Conservation (phyloP, 2,113 vertebrate genomes). For the Ciconia stormi region DNA sequence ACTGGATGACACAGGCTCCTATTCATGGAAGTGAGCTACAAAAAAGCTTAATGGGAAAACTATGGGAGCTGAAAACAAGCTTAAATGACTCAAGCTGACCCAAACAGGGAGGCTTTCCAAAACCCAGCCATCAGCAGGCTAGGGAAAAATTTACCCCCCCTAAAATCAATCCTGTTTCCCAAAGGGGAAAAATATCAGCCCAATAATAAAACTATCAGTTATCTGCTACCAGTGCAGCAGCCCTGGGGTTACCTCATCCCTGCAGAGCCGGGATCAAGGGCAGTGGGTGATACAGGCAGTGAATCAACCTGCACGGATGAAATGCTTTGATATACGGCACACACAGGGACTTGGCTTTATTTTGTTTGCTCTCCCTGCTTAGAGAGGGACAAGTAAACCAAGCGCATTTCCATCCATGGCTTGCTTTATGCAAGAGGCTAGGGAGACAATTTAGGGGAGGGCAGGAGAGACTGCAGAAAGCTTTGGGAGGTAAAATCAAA, state of each 20-base stretch:
- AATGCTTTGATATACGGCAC: neutral
- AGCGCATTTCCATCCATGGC: neutral
- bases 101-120: neutral
- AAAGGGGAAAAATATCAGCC: neutral
- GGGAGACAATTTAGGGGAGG: neutral
- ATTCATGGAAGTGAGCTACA: neutral
- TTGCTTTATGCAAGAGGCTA: neutral
- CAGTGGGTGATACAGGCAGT: neutral
- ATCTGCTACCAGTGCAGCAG: neutral
- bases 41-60: neutral
- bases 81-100: neutral
- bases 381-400: neutral
- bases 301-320: neutral
- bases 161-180: neutral
- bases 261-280: neutral
- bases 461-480: neutral
- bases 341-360: neutral
- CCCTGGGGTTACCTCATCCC: neutral
- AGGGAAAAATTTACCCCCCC: neutral
- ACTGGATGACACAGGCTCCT: neutral
- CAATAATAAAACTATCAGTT: neutral
- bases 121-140: neutral
- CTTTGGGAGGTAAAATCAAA: neutral
- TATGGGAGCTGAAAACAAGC: neutral
- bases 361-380: neutral